Percentiles rank a stretch among this genome's conserved stretches.
Conservation (phyloP, 2,888 invertebrate species). For the Trilocha varians region DNA sequence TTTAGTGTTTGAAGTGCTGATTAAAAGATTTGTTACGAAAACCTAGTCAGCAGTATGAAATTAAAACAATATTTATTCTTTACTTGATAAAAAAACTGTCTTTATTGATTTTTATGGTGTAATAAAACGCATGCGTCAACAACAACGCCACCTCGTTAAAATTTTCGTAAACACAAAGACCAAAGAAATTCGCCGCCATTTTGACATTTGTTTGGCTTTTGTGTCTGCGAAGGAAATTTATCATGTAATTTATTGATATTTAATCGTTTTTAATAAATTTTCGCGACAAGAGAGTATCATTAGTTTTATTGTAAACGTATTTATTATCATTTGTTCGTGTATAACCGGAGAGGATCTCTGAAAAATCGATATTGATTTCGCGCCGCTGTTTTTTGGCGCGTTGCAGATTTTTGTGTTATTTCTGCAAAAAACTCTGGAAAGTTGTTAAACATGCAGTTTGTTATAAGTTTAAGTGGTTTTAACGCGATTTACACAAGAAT, state of each 20-base stretch:
- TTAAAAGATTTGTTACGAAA: too few relatives aligned
- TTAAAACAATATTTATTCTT: too few relatives aligned
- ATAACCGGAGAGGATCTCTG: slow-evolving; percentile 32
- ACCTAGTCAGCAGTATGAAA: too few relatives aligned
- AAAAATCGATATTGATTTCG: slow-evolving; percentile 59
- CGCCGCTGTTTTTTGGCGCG: slow-evolving; percentile 65
- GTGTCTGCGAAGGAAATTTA: slow-evolving; percentile 50
- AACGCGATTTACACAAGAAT: slow-evolving; percentile 11
- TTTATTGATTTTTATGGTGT: slow-evolving; percentile 36
- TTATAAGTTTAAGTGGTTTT: slow-evolving; percentile 16
- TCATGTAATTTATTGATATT: slow-evolving; percentile 43
- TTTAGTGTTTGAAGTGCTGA: too few relatives aligned
- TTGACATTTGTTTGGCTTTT: slow-evolving; percentile 74
- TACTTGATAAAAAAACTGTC: too few relatives aligned
- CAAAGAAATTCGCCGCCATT: slow-evolving; percentile 65
- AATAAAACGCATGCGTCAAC: slow-evolving; percentile 58
- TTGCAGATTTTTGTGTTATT: slow-evolving; percentile 33
- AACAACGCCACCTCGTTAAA: slow-evolving; percentile 50
- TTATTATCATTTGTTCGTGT: slow-evolving; percentile 28
- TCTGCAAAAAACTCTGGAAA: slow-evolving; percentile 16
- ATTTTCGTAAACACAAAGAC: slow-evolving; percentile 16
- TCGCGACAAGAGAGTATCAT: slow-evolving; percentile 23
- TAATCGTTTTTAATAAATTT: slow-evolving; percentile 30
- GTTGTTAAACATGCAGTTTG: slow-evolving; percentile 8
- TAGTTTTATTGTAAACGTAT: slow-evolving; percentile 22